Evolutionary conservation across 1,140 invertebrate species (phyloP), one percentile per base, ranked within the genome.

Genomic region (Geopemphigus sp.): DNA sequence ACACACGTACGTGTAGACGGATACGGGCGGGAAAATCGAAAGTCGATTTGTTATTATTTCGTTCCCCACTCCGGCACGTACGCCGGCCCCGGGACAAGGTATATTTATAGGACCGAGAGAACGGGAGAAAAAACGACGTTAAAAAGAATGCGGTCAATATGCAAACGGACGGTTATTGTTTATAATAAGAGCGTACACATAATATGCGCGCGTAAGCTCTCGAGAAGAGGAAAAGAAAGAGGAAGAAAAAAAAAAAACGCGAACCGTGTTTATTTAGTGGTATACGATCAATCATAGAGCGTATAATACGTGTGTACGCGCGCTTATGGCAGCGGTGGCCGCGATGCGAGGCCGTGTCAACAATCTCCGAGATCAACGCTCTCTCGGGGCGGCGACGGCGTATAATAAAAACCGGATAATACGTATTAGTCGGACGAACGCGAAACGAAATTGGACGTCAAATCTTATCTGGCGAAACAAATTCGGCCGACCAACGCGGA

Each of bases 281-380:
- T 32, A 14, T 68, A 47, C 68, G 68, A 72, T 72, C 68, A 72
- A 72, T 72, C 68, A 72, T 70, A 70, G 26, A 70, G 10, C 53
- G 26, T 39, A 32, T 1, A 19, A 6, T 63, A 29, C 19, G 10
- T 14, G 54, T 56, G 22, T 56, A n/a, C 32, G 8, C 63, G 63
- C 63, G 50, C 22, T 72, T 54, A 19, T 54, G 47, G 68, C 68
- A 50, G 66, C n/a, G 22, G n/a, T n/a, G n/a, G n/a, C n/a, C n/a
- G 14, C 66, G 6, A 68, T 50, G 66, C 17, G 68, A 72, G 68
- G 47, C 54, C 68, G 17, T 29, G 68, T 72, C 68, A 54, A 72
- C 68, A 54, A 72, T 72, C 68, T 54, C 26, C 26, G 47, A 29
- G 68, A 54, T 53, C 68, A 29, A 72, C 68, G 68, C 6, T 53